Evolutionary conservation across 2,113 vertebrate species (phyloP), one percentile per base, ranked within the genome.

Genomic region (Zosterops hypoxanthus): DNA sequence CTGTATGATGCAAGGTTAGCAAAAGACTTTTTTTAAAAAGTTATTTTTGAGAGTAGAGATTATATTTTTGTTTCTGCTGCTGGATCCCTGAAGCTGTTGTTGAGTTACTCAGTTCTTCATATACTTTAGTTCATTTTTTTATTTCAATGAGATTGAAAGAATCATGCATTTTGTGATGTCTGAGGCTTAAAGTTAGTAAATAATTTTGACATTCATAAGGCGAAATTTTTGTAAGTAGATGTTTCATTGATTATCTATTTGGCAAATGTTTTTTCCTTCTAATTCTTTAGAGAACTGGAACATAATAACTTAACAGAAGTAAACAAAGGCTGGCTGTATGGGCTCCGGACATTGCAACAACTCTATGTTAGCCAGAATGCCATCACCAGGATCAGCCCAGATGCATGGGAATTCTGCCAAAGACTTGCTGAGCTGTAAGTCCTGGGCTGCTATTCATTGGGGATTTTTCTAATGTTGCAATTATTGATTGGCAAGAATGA

Each of bases 381-480:
- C 78, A 98, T 99, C 72, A 98, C 98, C 95, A 98, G 98, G 94
- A 99, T 99, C 96, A 99, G 99, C 85, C 98, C 99, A 86, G 99
- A 99, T 81, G 99, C 99, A 1, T 99, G 99, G 99, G 99, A 99
- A 95, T 99, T 99, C 97, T 99, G 99, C 98, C 99, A 99, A 88
- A 99, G 98, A 60, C 98, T 99, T 34, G 98, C 99, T 53, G 99
- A 99, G 94, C 98, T 99, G 99, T 99, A 94, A 99, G 99, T 99
- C 82, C 90, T 82, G 57, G 77, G 28, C 77, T 88, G 72, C 59
- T 57, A 70, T 88, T 97, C 39, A 9, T 2, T 86, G 73, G 88
- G 85, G 63, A 36, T 83, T 94, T 72, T 75, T 70, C 65, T 49
- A 44, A 70, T 64, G 60, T 79, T 93, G 81, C 79, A 53, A 0